Evolutionary conservation across 2,888 invertebrate genomes (phyloP).

Genomic region (Hymenopus coronatus): DNA sequence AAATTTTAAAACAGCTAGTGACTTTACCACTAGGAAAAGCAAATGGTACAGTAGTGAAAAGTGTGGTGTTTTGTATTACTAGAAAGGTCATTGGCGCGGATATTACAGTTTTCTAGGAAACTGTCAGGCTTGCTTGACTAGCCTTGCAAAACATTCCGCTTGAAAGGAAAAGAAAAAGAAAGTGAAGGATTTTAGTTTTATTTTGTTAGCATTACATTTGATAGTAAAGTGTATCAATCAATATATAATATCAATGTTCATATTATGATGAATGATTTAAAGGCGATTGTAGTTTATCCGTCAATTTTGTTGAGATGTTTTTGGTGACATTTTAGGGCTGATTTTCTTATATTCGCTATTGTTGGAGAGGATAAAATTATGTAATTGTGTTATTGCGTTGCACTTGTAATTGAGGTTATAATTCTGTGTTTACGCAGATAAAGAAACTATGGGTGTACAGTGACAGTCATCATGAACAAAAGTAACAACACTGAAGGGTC

Average conservation of each 20-base stretch:
- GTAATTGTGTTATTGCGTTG: background rate
- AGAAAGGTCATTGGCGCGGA: background rate
- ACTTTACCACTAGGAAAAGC: background rate
- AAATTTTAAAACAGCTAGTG: background rate
- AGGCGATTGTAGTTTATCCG: background rate
- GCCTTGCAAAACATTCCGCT: constrained; percentile 7
- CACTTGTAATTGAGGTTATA: background rate
- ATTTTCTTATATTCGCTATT: background rate
- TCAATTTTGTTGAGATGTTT: background rate
- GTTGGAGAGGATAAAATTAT: background rate
- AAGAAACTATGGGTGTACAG: background rate
- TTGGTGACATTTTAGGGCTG: background rate
- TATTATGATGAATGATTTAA: too few species aligned
- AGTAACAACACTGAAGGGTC: background rate
- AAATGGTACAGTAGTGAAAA: background rate
- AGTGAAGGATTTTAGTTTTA: background rate
- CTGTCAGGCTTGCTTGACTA: constrained; percentile 16
- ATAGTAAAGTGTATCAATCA: background rate
- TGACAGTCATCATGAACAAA: background rate
- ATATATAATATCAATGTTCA: background rate
- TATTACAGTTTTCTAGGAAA: background rate
- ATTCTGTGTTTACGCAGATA: background rate
- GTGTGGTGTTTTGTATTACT: background rate
- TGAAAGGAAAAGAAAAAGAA: background rate
- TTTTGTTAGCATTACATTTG: background rate